Base-by-base conservation (phyloP, 2,113 vertebrate species). In the Dasyurus viverrinus region DNA sequence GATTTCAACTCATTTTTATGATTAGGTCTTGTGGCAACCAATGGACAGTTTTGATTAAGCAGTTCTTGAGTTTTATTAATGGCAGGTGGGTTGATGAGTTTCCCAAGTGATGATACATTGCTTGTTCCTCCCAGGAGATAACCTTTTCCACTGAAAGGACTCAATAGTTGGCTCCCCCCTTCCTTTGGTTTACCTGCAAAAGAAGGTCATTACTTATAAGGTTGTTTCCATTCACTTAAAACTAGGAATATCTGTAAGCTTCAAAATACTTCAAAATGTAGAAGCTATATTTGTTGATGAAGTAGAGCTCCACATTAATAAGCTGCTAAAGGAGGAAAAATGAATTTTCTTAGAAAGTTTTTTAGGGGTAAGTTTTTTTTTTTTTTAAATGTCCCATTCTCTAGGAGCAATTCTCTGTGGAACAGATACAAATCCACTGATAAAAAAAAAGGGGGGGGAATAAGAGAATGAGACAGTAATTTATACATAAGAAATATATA, bases 61-160 rank as follows among this genome's bases (percentile, higher is more conserved):
- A 54, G 89, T 55, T 96, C 95, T 48, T 27, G 94, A n/a, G 19
- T 96, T 89, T 96, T 93, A 94, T 16, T 25, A 50, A 27, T 1
- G 30, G 50, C 95, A 36, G 30, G 91, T 30, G 97, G 95, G 89
- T 92, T 91, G 54, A 68, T 90, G 89, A 26, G 54, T 92, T 95
- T 98, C 53, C 94, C 97, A 24, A 97, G 92, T 3, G 98, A 97
- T 0, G 91, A 92, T 0, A 93, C 55, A 91, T 89, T 89, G 0
- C 97, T 98, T 53, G 92, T 96, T 36, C 98, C 98, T 94, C 99
- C 99, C 10, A 99, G 99, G 2, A 98, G 92, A 96, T 99, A 99
- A 0, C 99, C 99, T 93, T 94, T 99, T 16, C 99, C 99, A 93
- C 98, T 99, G 54, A 99, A 99, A 10, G 99, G 99, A 25, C 98